These are phyloP conservation scores for Ctena decussata DNA, from an alignment of 2,888 invertebrate genomes.

Conservation along the genomic window DNA sequence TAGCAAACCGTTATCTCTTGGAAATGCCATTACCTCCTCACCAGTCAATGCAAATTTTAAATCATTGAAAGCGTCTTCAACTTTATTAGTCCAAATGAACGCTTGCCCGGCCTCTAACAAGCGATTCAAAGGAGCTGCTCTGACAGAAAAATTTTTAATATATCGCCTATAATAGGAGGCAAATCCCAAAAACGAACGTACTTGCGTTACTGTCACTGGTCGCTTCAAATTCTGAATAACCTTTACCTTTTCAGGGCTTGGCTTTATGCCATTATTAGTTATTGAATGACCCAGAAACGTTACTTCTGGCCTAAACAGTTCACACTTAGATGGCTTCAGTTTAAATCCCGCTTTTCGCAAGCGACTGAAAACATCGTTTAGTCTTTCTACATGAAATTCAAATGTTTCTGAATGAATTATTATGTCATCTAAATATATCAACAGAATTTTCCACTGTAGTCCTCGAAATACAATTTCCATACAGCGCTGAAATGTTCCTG, in stretches of 20 bases:
- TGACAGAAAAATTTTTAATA: conserved; percentile 20
- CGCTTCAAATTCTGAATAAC: conserved; percentile 37
- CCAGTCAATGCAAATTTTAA: conserved; percentile 32
- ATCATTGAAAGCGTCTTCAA: conserved; percentile 31
- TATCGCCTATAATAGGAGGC: conserved; percentile 49
- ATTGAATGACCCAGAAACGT: conserved; percentile 55
- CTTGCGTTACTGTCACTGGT: conserved; percentile 21
- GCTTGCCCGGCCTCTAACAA: conserved; percentile 30
- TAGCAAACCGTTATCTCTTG: conserved; percentile 19
- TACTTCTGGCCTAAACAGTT: conserved; percentile 40
- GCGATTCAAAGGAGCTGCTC: conserved; percentile 34
- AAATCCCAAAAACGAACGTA: conserved; percentile 46
- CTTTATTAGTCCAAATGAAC: conserved; percentile 45
- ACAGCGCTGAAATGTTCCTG: conserved; percentile 13
- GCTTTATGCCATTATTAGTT: conserved; percentile 34
- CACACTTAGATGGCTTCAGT: conserved; percentile 52
- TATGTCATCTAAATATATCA: conserved; percentile 41
- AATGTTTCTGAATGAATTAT: conserved; percentile 34
- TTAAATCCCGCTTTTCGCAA: conserved; percentile 46
- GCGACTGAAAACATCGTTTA: conserved; percentile 56
- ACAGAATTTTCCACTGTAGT: conserved; percentile 30
- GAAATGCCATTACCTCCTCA: conserved; percentile 47
- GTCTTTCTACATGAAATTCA: conserved; percentile 43
- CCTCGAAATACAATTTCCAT: conserved; percentile 33
- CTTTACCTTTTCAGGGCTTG: conserved; percentile 32